These are phyloP conservation scores for Apamea sordens DNA, from an alignment of 2,888 invertebrate genomes.

Conservation along the genomic window DNA sequence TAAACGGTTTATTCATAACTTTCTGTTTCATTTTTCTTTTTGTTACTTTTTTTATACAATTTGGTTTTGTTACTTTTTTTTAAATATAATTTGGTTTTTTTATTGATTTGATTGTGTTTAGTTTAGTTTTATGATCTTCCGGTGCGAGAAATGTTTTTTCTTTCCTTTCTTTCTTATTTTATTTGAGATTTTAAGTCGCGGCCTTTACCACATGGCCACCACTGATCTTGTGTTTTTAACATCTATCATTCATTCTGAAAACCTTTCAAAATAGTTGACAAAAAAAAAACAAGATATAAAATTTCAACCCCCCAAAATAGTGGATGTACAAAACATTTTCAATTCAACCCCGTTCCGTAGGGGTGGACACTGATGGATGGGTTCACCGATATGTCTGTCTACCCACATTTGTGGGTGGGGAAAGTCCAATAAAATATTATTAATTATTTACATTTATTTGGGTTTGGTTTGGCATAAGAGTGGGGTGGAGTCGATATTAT, in stretches of 20 bases:
- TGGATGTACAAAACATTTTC: constrained; percentile 8
- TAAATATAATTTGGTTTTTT: too few species aligned
- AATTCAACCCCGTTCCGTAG: constrained; percentile 36
- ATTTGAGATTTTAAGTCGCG: too few species aligned
- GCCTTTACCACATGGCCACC: too few species aligned
- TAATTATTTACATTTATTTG: constrained; percentile 62
- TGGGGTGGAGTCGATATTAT: constrained; percentile 29
- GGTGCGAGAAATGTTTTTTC: too few species aligned
- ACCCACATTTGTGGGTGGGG: constrained; percentile 58
- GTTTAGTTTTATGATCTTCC: too few species aligned
- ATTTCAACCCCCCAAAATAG: constrained; percentile 16
- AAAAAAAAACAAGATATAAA: constrained; percentile 4
- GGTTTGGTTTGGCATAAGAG: constrained; percentile 14
- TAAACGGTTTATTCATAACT: too few species aligned
- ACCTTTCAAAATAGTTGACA: not conserved
- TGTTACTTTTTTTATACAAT: too few species aligned
- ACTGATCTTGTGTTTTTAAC: too few species aligned
- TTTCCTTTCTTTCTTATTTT: too few species aligned
- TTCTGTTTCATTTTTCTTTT: too few species aligned
- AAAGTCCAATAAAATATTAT: constrained; percentile 68
- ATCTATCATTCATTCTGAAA: not conserved
- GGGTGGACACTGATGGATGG: constrained; percentile 65
- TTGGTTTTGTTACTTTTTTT: too few species aligned
- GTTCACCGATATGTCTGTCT: constrained; percentile 34
- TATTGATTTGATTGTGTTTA: too few species aligned